A percentile compares a stretch with the other conserved stretches of the same genome.
phyloP scores from a whole-genome alignment of 2,797 vertebrate species.

The Rhinatrema bivittatum region DNA sequence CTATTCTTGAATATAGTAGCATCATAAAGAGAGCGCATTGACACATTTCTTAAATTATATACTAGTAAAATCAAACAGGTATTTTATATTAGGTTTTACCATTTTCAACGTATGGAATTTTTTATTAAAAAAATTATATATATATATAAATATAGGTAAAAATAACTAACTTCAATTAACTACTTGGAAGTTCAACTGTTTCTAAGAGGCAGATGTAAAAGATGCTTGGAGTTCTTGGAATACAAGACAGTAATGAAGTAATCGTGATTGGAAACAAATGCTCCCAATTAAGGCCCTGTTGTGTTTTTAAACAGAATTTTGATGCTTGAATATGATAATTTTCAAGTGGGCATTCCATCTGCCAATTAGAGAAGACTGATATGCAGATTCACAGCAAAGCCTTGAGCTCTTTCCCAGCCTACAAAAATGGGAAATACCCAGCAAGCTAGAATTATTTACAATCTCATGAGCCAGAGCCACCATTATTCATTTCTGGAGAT shows the following conservation, averaged over 20 bases:
- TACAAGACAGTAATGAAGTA: fast-evolving
- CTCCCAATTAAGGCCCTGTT: background rate
- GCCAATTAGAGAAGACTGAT: background rate
- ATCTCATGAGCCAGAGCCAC: fast-evolving
- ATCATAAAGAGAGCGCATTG: no score
- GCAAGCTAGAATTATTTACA: fast-evolving
- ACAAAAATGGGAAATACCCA: background rate
- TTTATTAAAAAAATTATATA: no score
- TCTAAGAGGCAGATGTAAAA: background rate
- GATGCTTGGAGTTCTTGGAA: background rate
- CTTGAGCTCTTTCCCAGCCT: background rate
- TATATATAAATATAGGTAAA: no score
- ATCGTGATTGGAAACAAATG: background rate
- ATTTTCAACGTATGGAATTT: no score
- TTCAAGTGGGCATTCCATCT: background rate
- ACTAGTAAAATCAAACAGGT: no score
- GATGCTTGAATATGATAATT: background rate
- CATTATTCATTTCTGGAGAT: background rate
- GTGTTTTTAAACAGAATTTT: background rate
- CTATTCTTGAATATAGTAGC: no score
- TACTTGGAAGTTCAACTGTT: no score
- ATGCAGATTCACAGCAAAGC: background rate
- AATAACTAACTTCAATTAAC: no score
- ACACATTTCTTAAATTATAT: no score
- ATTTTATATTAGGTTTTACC: no score